Evolutionary conservation across 2,113 vertebrate genomes (phyloP).

Genomic region (Lucifuga dentata): DNA sequence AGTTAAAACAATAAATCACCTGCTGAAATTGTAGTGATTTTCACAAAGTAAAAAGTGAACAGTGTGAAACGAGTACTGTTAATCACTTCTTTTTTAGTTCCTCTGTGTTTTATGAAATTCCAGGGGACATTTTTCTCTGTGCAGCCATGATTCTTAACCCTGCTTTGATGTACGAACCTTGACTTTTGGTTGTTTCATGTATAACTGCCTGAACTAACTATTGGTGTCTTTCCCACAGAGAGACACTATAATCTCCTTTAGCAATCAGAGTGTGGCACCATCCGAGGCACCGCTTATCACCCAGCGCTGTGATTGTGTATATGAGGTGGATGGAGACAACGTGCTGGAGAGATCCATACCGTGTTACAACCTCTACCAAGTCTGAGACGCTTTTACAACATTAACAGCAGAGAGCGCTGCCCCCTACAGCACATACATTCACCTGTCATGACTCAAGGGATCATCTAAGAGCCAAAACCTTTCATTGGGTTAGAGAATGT

Average conservation of each 20-base stretch:
- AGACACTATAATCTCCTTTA: constrained; percentile 81
- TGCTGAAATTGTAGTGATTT: no score
- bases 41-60: no score
- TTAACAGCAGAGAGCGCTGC: constrained; percentile 32
- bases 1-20: no score
- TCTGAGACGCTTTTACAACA: constrained; percentile 51
- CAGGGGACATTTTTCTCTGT: no score
- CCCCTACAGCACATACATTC: constrained; percentile 50
- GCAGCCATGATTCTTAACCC: no score
- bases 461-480: no score
- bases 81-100: no score
- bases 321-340: constrained; percentile 82
- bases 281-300: constrained; percentile 73
- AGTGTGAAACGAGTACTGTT: no score
- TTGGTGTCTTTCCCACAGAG: constrained; percentile 43
- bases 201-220: not conserved
- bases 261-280: constrained; percentile 73
- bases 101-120: no score
- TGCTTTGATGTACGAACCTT: no score
- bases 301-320: constrained; percentile 79
- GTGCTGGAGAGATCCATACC: constrained; percentile 74
- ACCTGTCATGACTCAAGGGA: not conserved
- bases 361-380: constrained; percentile 86
- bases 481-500: no score
- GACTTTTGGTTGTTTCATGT: no score